Evolutionary conservation across 2,797 vertebrate genomes (phyloP).

Genomic region (Triplophysa yarkandensis): DNA sequence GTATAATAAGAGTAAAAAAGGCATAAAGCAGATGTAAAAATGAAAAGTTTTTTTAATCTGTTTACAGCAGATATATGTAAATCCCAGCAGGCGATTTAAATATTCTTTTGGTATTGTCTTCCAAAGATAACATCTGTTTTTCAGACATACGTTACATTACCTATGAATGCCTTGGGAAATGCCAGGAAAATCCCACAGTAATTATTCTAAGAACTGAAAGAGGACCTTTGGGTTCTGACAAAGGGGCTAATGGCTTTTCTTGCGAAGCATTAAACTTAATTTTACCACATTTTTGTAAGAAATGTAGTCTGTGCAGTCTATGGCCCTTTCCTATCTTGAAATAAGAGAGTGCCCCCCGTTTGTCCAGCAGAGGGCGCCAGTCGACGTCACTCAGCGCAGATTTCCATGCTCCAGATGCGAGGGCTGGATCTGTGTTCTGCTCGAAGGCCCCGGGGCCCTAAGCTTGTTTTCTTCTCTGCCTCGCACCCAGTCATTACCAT

Average conservation of each 20-base stretch:
- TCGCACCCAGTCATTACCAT: constrained; percentile 51
- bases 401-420: constrained; percentile 34
- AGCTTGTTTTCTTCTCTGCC: constrained; percentile 52
- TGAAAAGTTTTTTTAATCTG: not conserved
- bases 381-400: constrained; percentile 8
- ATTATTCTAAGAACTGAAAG: not conserved
- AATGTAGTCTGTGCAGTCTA: no score
- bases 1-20: not conserved
- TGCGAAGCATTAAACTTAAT: not conserved
- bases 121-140: not conserved
- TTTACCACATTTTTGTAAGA: no score
- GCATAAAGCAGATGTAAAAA: no score
- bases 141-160: constrained; percentile 8
- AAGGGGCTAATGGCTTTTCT: not conserved
- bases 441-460: constrained; percentile 38
- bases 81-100: not conserved
- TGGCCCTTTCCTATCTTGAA: not conserved
- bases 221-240: not conserved
- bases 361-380: constrained; percentile 41
- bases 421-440: constrained; percentile 34
- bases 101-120: not conserved
- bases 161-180: not conserved
- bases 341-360: not conserved
- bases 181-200: not conserved
- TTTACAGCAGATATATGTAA: not conserved